Conservation (phyloP, 2,888 invertebrate species). For the Chromoteleia sp. region DNA sequence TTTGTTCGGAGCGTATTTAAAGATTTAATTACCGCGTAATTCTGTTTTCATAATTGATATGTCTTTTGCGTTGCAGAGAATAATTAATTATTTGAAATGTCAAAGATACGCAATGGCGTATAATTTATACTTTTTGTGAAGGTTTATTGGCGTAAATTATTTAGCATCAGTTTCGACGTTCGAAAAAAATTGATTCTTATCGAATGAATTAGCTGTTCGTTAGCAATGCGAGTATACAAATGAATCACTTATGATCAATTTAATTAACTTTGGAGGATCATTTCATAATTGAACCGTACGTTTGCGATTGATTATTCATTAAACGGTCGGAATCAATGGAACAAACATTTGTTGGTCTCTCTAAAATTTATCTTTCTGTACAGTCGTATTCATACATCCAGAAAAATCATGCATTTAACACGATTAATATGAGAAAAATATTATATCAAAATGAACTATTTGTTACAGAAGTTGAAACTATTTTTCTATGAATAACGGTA, state of each 20-base stretch:
- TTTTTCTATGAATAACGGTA: no score
- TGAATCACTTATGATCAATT: slow-evolving; percentile 21
- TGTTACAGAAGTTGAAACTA: no score
- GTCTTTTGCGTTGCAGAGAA: background rate
- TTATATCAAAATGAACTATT: no score
- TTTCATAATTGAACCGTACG: slow-evolving; percentile 6
- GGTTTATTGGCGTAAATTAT: slow-evolving; percentile 10
- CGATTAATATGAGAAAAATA: no score
- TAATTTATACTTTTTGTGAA: background rate
- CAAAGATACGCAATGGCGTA: background rate
- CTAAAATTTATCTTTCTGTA: no score
- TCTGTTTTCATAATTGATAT: slow-evolving; percentile 1
- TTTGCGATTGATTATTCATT: slow-evolving; percentile 1
- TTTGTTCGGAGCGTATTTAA: background rate
- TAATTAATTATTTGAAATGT: slow-evolving; percentile 19
- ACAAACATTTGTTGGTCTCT: background rate
- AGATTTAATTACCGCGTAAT: background rate
- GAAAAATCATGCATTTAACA: no score
- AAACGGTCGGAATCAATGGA: slow-evolving; percentile 2
- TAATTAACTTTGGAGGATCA: slow-evolving; percentile 23
- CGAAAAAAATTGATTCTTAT: slow-evolving; percentile 22
- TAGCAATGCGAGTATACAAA: slow-evolving; percentile 8
- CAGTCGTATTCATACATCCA: no score
- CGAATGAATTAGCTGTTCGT: slow-evolving; percentile 16
- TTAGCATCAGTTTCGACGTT: slow-evolving; percentile 15